phyloP scores from a whole-genome alignment of 2,797 vertebrate genomes.

The Emydoidea blandingii region DNA sequence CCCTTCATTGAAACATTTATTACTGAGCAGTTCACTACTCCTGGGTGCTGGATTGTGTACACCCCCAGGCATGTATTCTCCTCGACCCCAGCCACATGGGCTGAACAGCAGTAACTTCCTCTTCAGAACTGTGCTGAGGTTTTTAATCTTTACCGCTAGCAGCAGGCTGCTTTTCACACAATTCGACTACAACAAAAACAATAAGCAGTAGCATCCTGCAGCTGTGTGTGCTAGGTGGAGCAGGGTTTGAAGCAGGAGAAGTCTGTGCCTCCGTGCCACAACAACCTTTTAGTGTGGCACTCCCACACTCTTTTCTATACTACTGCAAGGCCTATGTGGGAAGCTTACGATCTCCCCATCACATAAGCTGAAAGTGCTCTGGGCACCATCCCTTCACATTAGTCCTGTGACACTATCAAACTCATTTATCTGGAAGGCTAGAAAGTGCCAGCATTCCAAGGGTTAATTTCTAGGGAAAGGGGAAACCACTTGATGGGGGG shows the following conservation, averaged over 20 bases:
- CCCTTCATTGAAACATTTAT: background rate
- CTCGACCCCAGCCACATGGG: background rate
- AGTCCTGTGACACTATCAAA: background rate
- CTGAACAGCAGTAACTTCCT: background rate
- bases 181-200: background rate
- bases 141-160: background rate
- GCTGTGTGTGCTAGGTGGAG: background rate
- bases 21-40: background rate
- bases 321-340: background rate
- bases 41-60: background rate
- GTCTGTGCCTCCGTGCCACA: background rate
- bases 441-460: background rate
- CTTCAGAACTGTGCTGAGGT: background rate
- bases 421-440: background rate
- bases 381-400: background rate
- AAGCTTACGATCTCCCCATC: background rate
- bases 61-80: background rate
- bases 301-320: background rate
- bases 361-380: background rate
- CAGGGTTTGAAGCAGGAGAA: background rate
- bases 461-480: background rate
- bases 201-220: background rate
- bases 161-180: background rate
- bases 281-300: background rate
- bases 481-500: background rate